Percentiles rank a stretch among this genome's conserved stretches.
phyloP scores from a whole-genome alignment of 2,797 vertebrate species.

The Ptychadena robeensis region DNA sequence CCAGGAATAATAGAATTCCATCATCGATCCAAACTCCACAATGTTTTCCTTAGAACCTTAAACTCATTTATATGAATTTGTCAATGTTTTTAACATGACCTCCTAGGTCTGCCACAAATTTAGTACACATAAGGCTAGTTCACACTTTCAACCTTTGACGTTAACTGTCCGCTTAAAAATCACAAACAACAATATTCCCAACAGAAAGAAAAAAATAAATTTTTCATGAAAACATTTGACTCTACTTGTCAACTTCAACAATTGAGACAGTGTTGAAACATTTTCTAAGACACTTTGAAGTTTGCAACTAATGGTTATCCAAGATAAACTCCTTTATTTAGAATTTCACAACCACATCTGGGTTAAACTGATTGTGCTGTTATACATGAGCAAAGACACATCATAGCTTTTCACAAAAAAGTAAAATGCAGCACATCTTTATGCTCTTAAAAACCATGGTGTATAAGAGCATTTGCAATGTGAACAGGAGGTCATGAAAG shows the following conservation, averaged over 20 bases:
- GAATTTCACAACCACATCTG: slow-evolving; percentile 41
- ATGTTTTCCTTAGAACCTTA: slow-evolving; percentile 35
- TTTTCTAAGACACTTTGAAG: slow-evolving; percentile 46
- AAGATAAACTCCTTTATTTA: slow-evolving; percentile 44
- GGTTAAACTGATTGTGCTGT: slow-evolving; percentile 15
- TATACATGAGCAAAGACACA: slow-evolving; percentile 8
- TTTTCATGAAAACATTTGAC: slow-evolving; percentile 23
- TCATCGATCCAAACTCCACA: slow-evolving; percentile 61
- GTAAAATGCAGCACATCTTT: slow-evolving; percentile 11
- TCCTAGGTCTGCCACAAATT: slow-evolving; percentile 4
- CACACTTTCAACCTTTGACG: slow-evolving; percentile 9
- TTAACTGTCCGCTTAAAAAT: slow-evolving; percentile 1
- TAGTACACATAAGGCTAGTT: neutral
- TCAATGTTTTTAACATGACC: slow-evolving; percentile 26
- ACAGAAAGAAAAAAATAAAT: neutral
- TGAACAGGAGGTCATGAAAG: neutral
- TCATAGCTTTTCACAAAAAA: slow-evolving; percentile 10
- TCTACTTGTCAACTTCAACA: slow-evolving; percentile 28
- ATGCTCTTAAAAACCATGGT: slow-evolving; percentile 21
- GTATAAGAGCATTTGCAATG: neutral
- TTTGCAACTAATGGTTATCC: slow-evolving; percentile 42
- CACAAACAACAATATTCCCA: slow-evolving; percentile 4
- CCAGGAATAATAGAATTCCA: slow-evolving; percentile 70
- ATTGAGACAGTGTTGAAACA: slow-evolving; percentile 36
- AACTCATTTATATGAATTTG: slow-evolving; percentile 28